Percentiles rank a stretch among this genome's conserved stretches.
These are phyloP conservation scores for Portevinia maculata DNA, from an alignment of 2,888 invertebrate species.

Conservation along the genomic window DNA sequence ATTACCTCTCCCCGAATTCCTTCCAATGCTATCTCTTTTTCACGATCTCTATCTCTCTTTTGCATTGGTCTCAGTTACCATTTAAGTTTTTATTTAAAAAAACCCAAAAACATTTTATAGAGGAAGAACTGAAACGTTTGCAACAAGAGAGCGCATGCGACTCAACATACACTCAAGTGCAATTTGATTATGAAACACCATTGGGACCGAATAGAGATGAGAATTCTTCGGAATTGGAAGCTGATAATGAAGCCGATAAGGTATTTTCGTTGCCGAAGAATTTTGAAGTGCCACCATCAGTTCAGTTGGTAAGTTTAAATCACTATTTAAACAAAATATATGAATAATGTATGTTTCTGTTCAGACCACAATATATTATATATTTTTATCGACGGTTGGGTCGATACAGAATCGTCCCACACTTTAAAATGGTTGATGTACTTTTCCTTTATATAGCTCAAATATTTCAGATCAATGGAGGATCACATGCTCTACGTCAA, in stretches of 20 bases:
- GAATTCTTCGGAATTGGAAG: slow-evolving; percentile 76
- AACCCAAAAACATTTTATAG: slow-evolving; percentile 84
- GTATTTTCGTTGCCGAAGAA: slow-evolving; percentile 89
- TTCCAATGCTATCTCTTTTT: slow-evolving; percentile 54
- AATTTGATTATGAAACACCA: slow-evolving; percentile 88
- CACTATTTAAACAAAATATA: too few relatives aligned
- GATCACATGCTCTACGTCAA: too few relatives aligned
- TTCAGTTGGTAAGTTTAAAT: slow-evolving; percentile 86
- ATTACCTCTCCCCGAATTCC: slow-evolving; percentile 20
- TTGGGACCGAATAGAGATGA: slow-evolving; percentile 82
- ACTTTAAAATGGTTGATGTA: too few relatives aligned
- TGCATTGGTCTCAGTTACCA: slow-evolving; percentile 60
- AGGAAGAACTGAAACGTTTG: slow-evolving; percentile 95
- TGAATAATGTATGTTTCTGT: too few relatives aligned
- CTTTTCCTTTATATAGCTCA: too few relatives aligned
- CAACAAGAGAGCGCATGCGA: slow-evolving; percentile 87
- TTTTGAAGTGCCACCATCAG: slow-evolving; percentile 90
- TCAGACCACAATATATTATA: too few relatives aligned
- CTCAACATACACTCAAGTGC: slow-evolving; percentile 87
- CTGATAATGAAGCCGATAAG: slow-evolving; percentile 87
- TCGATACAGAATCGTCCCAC: too few relatives aligned
- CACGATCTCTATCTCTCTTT: slow-evolving; percentile 50
- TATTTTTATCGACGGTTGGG: too few relatives aligned
- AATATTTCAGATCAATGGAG: too few relatives aligned
- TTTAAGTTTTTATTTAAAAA: slow-evolving; percentile 68